These are phyloP conservation scores for Harpegnathos saltator DNA, from an alignment of 1,140 invertebrate genomes.

Conservation along the genomic window DNA sequence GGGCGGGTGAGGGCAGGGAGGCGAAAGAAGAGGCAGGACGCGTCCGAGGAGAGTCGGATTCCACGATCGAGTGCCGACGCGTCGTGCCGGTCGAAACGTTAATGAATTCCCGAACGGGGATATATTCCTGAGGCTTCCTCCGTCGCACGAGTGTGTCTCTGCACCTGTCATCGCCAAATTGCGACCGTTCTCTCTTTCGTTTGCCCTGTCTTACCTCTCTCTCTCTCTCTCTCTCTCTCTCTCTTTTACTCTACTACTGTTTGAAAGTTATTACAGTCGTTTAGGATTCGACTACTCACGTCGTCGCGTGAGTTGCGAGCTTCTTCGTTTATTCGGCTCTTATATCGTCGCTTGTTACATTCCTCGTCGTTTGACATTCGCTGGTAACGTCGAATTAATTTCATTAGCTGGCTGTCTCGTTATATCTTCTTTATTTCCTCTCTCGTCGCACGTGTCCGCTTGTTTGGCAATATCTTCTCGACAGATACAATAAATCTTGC, in stretches of 20 bases:
- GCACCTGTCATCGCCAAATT: slow-evolving; percentile 51
- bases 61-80: background rate
- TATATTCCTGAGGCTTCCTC: slow-evolving; percentile 45
- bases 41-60: slow-evolving; percentile 2
- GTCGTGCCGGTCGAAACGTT: background rate
- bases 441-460: background rate
- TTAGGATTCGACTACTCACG: background rate
- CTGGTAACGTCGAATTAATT: slow-evolving; percentile 1
- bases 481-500: background rate
- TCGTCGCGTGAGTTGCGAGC: too few relatives aligned
- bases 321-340: background rate
- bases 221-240: background rate
- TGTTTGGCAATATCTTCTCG: background rate
- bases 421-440: background rate
- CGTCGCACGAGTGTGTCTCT: slow-evolving; percentile 4
- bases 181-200: background rate
- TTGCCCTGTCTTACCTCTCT: background rate
- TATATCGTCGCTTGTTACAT: slow-evolving; percentile 1
- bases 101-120: slow-evolving; percentile 64
- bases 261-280: background rate
- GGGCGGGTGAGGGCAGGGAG: too few relatives aligned
- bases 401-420: background rate
- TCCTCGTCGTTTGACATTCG: background rate
- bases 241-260: background rate
- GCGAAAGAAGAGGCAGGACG: background rate